A percentile compares a stretch with the other conserved stretches of the same genome.
phyloP scores from a whole-genome alignment of 2,888 invertebrate species.

The Scaeva pyrastri region DNA sequence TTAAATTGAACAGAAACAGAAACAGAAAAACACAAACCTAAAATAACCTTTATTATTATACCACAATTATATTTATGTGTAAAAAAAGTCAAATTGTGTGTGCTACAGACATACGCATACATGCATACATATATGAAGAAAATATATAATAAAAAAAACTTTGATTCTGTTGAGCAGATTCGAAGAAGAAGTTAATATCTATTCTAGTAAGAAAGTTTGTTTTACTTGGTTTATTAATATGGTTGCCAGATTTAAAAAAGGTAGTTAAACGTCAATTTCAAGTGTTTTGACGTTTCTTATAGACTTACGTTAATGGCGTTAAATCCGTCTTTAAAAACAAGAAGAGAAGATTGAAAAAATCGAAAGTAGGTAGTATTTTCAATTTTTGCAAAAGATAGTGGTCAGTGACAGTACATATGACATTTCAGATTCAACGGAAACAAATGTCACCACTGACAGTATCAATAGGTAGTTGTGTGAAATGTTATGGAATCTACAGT shows the following conservation, averaged over 20 bases:
- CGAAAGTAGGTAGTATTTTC: too few species aligned
- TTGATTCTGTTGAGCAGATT: constrained; percentile 1
- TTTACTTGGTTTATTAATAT: neutral
- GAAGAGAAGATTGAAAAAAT: too few species aligned
- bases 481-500: too few species aligned
- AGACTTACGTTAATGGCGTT: too few species aligned
- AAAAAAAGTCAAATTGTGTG: constrained; percentile 15
- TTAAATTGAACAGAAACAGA: constrained; percentile 2
- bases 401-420: too few species aligned
- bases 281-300: too few species aligned
- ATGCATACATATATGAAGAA: constrained; percentile 5
- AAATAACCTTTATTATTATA: constrained; percentile 4
- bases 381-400: too few species aligned
- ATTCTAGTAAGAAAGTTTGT: constrained; percentile 4
- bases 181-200: neutral
- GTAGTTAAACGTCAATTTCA: neutral
- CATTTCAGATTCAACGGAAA: too few species aligned
- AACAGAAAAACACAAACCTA: neutral
- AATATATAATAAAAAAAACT: neutral
- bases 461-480: too few species aligned
- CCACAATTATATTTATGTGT: constrained; percentile 5
- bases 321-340: too few species aligned
- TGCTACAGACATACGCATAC: neutral
- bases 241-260: neutral
- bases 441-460: too few species aligned